Evolutionary conservation across 2,113 vertebrate species (phyloP).

Genomic region (Polypterus bichir): DNA sequence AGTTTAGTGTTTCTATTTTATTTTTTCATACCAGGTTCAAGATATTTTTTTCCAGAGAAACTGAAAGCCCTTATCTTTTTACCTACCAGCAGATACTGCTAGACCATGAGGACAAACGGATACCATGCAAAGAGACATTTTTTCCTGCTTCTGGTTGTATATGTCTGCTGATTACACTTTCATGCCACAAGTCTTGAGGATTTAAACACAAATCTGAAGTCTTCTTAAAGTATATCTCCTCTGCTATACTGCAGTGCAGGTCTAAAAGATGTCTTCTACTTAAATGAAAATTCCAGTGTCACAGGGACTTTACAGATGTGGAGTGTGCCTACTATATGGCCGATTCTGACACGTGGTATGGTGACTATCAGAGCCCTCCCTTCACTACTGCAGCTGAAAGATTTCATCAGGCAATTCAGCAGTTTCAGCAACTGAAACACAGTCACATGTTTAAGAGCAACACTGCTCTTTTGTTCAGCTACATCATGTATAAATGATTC

Average conservation of each 20-base stretch:
- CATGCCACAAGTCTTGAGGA: slow-evolving; percentile 3
- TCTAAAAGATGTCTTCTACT: not conserved
- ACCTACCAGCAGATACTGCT: not conserved
- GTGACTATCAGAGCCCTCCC: too few relatives aligned
- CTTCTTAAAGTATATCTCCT: not conserved
- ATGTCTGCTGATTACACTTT: not conserved
- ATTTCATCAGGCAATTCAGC: not conserved
- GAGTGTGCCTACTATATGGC: too few relatives aligned
- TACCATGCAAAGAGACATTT: not conserved
- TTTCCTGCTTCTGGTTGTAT: not conserved
- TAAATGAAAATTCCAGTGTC: not conserved
- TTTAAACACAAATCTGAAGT: not conserved
- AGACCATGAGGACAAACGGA: not conserved
- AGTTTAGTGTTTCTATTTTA: too few relatives aligned
- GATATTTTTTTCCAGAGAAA: too few relatives aligned
- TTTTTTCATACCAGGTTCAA: too few relatives aligned
- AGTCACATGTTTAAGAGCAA: not conserved
- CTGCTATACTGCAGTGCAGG: slow-evolving; percentile 12
- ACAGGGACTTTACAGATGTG: too few relatives aligned
- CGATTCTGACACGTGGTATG: too few relatives aligned
- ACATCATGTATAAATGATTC: not conserved
- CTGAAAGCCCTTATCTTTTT: too few relatives aligned
- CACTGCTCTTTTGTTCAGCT: slow-evolving; percentile 1
- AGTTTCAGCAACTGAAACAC: not conserved
- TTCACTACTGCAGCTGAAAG: not conserved